Evolutionary conservation across 2,113 vertebrate genomes (phyloP).

Genomic region (Thymallus thymallus): DNA sequence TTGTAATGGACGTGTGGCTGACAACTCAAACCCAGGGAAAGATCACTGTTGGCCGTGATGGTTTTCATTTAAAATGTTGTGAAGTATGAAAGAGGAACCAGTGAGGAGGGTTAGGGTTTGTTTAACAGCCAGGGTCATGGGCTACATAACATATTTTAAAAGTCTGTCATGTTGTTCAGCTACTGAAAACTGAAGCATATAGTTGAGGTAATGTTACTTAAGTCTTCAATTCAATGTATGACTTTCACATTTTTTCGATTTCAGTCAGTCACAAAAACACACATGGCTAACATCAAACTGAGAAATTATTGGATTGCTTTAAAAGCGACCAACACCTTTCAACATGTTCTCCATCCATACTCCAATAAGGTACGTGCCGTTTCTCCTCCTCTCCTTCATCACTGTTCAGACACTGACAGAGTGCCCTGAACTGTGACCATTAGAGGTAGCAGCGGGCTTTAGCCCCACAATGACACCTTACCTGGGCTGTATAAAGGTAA

Average conservation of each 20-base stretch:
- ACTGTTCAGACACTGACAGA: slow-evolving; percentile 25
- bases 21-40: slow-evolving; percentile 2
- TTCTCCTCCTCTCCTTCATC: slow-evolving; percentile 29
- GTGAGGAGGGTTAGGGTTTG: not conserved
- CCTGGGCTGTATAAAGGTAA: slow-evolving; percentile 52
- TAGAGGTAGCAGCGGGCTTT: slow-evolving; percentile 6
- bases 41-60: not conserved
- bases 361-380: not conserved
- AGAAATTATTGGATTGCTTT: not conserved
- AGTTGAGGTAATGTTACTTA: not conserved
- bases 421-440: slow-evolving; percentile 24
- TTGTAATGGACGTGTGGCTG: slow-evolving; percentile 4
- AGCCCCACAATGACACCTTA: slow-evolving; percentile 57
- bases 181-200: no score
- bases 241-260: not conserved
- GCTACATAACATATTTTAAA: not conserved
- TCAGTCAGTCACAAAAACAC: not conserved
- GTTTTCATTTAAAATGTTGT: not conserved
- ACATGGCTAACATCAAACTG: slow-evolving; percentile 1
- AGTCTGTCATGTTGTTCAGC: no score
- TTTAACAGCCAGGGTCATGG: not conserved
- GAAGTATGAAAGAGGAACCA: not conserved
- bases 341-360: not conserved
- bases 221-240: not conserved
- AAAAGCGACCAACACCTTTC: not conserved